These are phyloP conservation scores for Tanytarsus gracilentus DNA, from an alignment of 2,888 invertebrate genomes.

Conservation along the genomic window DNA sequence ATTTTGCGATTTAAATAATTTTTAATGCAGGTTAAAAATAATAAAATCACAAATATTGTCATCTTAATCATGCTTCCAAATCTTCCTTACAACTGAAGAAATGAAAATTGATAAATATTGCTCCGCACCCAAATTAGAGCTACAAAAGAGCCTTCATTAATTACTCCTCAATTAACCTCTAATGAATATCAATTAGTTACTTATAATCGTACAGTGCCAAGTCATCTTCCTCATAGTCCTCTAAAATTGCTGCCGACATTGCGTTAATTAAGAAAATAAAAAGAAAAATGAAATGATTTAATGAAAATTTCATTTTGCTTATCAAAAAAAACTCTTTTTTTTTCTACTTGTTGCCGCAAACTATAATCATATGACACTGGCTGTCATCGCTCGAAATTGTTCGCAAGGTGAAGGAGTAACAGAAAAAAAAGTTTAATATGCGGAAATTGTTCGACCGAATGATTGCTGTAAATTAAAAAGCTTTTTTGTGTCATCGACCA, in stretches of 20 bases:
- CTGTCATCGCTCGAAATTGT: neutral
- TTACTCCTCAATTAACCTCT: neutral
- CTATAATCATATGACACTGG: too few relatives aligned
- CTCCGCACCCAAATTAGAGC: neutral
- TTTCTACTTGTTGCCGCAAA: neutral
- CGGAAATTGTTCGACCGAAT: too few relatives aligned
- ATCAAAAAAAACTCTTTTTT: neutral
- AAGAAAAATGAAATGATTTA: slow-evolving; percentile 2
- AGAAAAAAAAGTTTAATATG: too few relatives aligned
- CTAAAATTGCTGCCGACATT: neutral
- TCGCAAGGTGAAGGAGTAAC: too few relatives aligned
- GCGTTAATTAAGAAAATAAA: slow-evolving; percentile 2
- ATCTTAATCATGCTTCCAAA: neutral
- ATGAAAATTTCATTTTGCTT: neutral
- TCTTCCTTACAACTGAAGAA: neutral
- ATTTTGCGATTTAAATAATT: neutral
- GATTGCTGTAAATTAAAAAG: too few relatives aligned
- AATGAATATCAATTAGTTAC: neutral
- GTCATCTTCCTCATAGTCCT: slow-evolving; percentile 1
- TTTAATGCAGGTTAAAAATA: neutral
- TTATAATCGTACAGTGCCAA: neutral
- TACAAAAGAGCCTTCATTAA: neutral
- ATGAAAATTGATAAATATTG: neutral
- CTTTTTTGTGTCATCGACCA: too few relatives aligned
- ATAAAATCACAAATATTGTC: neutral